Base-by-base conservation (phyloP, 2,888 invertebrate species). In the Cosmia trapezina region DNA sequence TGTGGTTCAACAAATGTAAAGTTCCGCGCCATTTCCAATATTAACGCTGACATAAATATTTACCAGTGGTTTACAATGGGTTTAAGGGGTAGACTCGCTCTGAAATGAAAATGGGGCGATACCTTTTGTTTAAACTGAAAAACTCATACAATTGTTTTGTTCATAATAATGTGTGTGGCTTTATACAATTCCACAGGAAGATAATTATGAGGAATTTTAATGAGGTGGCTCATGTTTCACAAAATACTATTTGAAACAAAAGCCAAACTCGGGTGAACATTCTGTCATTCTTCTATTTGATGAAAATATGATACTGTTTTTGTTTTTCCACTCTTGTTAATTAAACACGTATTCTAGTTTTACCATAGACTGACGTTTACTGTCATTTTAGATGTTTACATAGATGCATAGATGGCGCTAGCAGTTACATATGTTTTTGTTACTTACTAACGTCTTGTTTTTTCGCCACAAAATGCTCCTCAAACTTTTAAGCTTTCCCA, bases 21-120 rank as follows among this genome's bases (percentile, higher is more conserved):
- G 53, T 79, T n/a, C 51, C 66, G 59, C 69, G 63, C 60, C 80
- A 70, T 83, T 80, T 73, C 54, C 54, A 73, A 54, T 66, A 73
- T 78, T 66, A 80, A 79, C 65, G 51, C 63, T 33, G 56, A 65
- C 66, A 71, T 72, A 68, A 77, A 83, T 80, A 80, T 80, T 81
- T 80, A 75, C 76, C 68, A 43, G 53, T 37, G 66, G 68, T 82
- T 84, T 68, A 70, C 74, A 81, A 65, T 64, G 70, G 60, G 22
- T 65, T 83, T 81, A 84, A 82, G 73, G 82, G 60, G 49, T n/a
- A 71, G 68, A 11, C 37, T 49, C 41, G 0, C 49, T 64, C 3
- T 17, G 33, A 56, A 78, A 57, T 66, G n/a, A 51, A 54, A 69
- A 63, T 60, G 5, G 14, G 28, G 49, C 14, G 22, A 17, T 4